phyloP scores from a whole-genome alignment of 2,888 invertebrate genomes.

The Dermolepida albohirtum region DNA sequence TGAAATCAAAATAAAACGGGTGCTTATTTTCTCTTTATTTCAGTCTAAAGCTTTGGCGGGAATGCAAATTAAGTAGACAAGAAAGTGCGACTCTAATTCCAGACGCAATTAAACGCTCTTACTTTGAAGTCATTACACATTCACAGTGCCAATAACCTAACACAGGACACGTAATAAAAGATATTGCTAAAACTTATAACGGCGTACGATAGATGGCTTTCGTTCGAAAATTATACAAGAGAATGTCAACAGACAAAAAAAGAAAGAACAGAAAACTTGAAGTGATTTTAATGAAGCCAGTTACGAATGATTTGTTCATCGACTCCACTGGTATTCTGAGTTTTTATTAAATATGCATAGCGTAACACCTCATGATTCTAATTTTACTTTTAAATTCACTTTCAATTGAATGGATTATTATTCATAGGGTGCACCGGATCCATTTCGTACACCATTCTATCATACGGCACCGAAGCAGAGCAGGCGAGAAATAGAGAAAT shows the following conservation, averaged over 20 bases:
- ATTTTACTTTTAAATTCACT: constrained; percentile 57
- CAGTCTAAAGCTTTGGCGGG: constrained; percentile 10
- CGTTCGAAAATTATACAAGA: no score
- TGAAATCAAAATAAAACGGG: constrained; percentile 23
- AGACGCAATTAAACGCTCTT: constrained; percentile 34
- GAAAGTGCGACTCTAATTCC: constrained; percentile 10
- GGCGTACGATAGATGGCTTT: no score
- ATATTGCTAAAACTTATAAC: constrained; percentile 16
- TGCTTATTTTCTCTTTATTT: constrained; percentile 29
- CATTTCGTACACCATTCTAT: constrained; percentile 50
- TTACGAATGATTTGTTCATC: constrained; percentile 47
- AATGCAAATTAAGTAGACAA: constrained; percentile 25
- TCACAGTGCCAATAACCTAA: constrained; percentile 32
- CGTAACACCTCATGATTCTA: constrained; percentile 50
- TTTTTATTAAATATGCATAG: constrained; percentile 50
- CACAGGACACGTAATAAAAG: constrained; percentile 31
- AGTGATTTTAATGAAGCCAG: constrained; percentile 46
- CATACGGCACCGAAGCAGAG: constrained; percentile 39
- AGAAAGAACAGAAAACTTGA: no score
- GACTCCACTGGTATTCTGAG: constrained; percentile 42
- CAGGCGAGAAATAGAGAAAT: constrained; percentile 10
- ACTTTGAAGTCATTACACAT: constrained; percentile 36
- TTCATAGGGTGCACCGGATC: constrained; percentile 49
- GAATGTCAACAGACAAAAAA: no score
- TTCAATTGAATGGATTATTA: constrained; percentile 55